Conservation (phyloP, 2,113 vertebrate genomes). For the Campylomormyrus numenius region DNA sequence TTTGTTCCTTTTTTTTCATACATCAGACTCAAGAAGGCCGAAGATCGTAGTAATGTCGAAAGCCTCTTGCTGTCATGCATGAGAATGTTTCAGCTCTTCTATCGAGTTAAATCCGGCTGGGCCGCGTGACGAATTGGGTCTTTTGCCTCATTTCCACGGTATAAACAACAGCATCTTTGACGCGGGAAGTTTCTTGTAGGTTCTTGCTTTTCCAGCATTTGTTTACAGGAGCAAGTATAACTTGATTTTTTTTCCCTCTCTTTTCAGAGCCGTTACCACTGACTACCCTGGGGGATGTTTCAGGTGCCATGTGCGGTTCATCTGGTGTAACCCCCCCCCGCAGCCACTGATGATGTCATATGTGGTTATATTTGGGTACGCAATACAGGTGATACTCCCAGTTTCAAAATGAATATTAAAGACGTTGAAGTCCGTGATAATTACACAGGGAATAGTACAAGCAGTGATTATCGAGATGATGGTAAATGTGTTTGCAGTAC, state of each 20-base stretch:
- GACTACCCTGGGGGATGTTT: background rate
- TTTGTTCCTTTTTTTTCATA: background rate
- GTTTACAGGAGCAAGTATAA: background rate
- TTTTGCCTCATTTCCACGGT: background rate
- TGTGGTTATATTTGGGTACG: background rate
- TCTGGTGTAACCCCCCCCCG: background rate
- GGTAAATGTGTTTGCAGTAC: background rate
- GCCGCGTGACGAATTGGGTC: background rate
- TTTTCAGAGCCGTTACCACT: background rate
- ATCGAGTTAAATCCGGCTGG: background rate
- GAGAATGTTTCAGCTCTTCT: background rate
- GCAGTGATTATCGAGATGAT: background rate
- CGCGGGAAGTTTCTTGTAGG: background rate
- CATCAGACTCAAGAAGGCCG: background rate
- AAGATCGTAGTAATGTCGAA: background rate
- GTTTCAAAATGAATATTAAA: background rate
- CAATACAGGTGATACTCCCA: background rate
- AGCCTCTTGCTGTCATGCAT: background rate
- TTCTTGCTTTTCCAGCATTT: background rate
- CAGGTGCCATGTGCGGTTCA: background rate
- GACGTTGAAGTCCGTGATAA: background rate
- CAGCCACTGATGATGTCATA: background rate
- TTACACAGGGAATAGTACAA: background rate
- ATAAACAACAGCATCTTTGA: background rate
- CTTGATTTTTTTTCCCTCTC: background rate